Evolutionary conservation across 2,888 invertebrate genomes (phyloP).

Genomic region (Coelopa pilipes): DNA sequence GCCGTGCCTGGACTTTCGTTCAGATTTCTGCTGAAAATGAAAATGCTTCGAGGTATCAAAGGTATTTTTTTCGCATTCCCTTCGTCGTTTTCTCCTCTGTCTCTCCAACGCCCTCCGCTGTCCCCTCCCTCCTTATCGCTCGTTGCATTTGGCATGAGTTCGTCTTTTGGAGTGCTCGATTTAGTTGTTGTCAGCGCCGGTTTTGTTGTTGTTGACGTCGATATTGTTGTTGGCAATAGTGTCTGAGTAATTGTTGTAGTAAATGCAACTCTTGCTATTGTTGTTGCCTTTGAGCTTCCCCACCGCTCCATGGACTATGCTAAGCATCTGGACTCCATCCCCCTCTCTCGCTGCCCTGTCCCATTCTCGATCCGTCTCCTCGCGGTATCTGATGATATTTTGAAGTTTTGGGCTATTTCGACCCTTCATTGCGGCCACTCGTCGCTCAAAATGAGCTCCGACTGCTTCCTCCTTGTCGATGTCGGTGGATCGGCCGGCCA

Average conservation of each 20-base stretch:
- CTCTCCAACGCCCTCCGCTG: neutral
- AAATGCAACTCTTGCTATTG: neutral
- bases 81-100: neutral
- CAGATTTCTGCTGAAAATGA: constrained; percentile 31
- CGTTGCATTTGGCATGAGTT: constrained; percentile 21
- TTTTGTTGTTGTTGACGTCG: too few species aligned
- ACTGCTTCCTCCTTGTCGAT: neutral
- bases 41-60: constrained; percentile 33
- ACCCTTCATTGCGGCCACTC: neutral
- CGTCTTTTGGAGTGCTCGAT: constrained; percentile 5
- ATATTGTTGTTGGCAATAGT: neutral
- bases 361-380: neutral
- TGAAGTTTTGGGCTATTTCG: constrained; percentile 34
- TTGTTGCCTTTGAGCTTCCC: constrained; percentile 8
- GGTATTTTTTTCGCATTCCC: neutral
- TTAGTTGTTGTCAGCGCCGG: too few species aligned
- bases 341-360: neutral
- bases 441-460: too few species aligned
- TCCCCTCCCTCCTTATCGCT: too few species aligned
- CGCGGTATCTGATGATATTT: constrained; percentile 31
- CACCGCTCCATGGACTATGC: neutral
- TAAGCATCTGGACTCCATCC: constrained; percentile 4
- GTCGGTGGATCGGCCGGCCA: neutral
- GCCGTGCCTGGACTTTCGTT: constrained; percentile 5
- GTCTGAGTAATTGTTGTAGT: neutral